phyloP scores from a whole-genome alignment of 2,888 invertebrate genomes.

The Acanthacorydalis orientalis region DNA sequence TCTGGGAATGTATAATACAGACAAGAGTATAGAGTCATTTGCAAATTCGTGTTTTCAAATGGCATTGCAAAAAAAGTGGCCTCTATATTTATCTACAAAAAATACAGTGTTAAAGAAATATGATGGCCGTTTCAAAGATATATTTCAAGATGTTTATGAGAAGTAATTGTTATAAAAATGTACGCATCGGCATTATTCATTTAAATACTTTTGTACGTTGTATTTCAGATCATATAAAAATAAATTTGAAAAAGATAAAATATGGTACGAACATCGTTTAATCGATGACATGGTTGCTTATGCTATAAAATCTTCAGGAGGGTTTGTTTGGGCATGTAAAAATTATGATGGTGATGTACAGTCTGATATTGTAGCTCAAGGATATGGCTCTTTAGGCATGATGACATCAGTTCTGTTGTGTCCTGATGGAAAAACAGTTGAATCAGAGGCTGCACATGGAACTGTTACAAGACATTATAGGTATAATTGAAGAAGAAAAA shows the following conservation, averaged over 20 bases:
- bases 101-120: conserved; percentile 81
- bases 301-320: conserved; percentile 64
- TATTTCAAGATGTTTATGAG: conserved; percentile 76
- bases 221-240: conserved; percentile 46
- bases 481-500: conserved; percentile 16
- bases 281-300: conserved; percentile 91
- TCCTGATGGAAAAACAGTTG: conserved; percentile 74
- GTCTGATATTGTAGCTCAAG: conserved; percentile 70
- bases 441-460: conserved; percentile 85
- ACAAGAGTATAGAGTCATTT: conserved; percentile 67
- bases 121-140: conserved; percentile 83
- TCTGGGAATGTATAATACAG: conserved; percentile 84
- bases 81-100: conserved; percentile 79
- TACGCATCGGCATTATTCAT: background rate
- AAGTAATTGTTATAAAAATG: conserved; percentile 31
- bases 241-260: conserved; percentile 55
- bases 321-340: conserved; percentile 86
- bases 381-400: conserved; percentile 69
- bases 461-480: conserved; percentile 79
- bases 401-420: conserved; percentile 86
- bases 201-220: background rate
- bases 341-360: conserved; percentile 89
- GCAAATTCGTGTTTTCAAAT: conserved; percentile 82
- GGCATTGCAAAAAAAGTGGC: conserved; percentile 70
- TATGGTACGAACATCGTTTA: conserved; percentile 83